Base-by-base conservation (phyloP, 2,888 invertebrate genomes). In the Tineola bisselliella region DNA sequence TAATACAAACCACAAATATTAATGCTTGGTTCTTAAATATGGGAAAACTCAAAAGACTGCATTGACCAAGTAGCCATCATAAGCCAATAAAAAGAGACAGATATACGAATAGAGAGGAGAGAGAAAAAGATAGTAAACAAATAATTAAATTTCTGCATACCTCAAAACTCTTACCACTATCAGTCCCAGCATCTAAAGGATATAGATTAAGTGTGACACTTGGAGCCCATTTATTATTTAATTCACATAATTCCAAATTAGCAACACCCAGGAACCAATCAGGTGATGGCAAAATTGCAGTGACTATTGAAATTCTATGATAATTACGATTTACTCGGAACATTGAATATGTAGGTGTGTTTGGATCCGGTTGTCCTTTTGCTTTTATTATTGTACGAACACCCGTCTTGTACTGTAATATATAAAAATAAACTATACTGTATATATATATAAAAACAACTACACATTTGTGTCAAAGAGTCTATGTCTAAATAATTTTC, bases 191-290 rank as follows among this genome's bases (percentile, higher is more conserved):
- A 80, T 99, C 99, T 84, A 94, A 94, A 0, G 98, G 98, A 72
- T 92, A 96, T 12, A 99, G 87, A 80, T 98, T 96, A 43, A 98
- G 88, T 4, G 89, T 90, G 62, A 94, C 83, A 62, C 91, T 90
- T 57, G 93, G 91, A 4, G 93, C 88, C 99, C 99, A 99, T 5
- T 67, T 66, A 0, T 12, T 15, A 0, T 93, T 89, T 8, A 86
- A 78, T 17, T 92, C 87, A 69, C 99, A 99, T 1, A 99, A 87
- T 74, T 99, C 95, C 61, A 98, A 80, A 0, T 94, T 93, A 44
- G 92, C 94, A 0, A 98, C 91, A 0, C 99, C 99, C 1, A 98
- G 93, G 64, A 98, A 94, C 99, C 99, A 99, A 81, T 99, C 99
- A 0, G 99, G 99, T 0, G 98, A 87, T 0, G 86, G 86, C 38